Evolutionary conservation across 2,888 invertebrate species (phyloP).

Genomic region (Uloborus plumipes): DNA sequence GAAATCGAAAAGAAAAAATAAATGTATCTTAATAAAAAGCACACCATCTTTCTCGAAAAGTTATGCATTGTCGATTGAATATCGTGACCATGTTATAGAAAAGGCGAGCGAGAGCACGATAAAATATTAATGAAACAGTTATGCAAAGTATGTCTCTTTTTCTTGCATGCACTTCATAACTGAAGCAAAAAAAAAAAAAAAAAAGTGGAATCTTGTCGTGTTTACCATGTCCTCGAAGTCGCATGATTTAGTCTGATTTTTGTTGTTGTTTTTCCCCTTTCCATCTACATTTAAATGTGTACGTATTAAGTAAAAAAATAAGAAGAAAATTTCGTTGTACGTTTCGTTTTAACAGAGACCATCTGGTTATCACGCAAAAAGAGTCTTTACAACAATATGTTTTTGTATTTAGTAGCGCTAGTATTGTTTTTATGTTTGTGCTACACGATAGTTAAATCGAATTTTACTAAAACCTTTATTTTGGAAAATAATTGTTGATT

Average conservation of each 20-base stretch:
- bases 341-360: too few species aligned
- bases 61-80: slow-evolving; percentile 21
- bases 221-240: slow-evolving; percentile 30
- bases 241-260: slow-evolving; percentile 10
- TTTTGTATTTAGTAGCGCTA: too few species aligned
- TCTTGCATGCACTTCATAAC: slow-evolving; percentile 5
- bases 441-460: too few species aligned
- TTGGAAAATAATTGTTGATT: too few species aligned
- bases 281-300: slow-evolving; percentile 38
- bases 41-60: slow-evolving; percentile 11
- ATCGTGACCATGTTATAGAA: slow-evolving; percentile 39
- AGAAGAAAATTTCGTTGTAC: too few species aligned
- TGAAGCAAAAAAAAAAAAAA: not conserved
- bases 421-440: too few species aligned
- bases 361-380: too few species aligned
- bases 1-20: slow-evolving; percentile 17
- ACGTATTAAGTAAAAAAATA: not conserved
- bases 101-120: slow-evolving; percentile 25
- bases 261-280: not conserved
- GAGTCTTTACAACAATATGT: too few species aligned
- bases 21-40: not conserved
- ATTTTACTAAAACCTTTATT: too few species aligned
- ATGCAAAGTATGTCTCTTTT: too few species aligned
- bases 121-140: slow-evolving; percentile 44
- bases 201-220: slow-evolving; percentile 7